phyloP scores from a whole-genome alignment of 37 sponge, comb jelly and placozoan genomes.

The Ephydatia muelleri region DNA sequence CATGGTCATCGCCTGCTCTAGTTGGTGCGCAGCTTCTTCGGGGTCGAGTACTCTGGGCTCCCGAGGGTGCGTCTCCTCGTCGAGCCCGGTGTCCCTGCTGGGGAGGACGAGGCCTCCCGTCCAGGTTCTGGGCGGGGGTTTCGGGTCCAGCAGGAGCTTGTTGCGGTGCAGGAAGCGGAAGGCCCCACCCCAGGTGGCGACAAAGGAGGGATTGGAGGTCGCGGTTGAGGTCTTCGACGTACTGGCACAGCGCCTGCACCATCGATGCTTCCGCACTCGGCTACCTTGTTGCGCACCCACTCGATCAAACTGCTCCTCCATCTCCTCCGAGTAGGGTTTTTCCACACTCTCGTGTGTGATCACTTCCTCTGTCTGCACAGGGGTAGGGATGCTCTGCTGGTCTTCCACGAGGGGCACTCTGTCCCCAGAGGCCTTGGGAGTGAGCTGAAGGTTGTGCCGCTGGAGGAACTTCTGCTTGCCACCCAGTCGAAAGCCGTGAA shows the following conservation, averaged over 20 bases:
- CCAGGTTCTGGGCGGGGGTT: slow-evolving; percentile 32
- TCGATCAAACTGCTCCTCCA: slow-evolving; percentile 40
- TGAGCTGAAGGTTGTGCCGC: slow-evolving; percentile 60
- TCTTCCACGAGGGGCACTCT: slow-evolving; percentile 23
- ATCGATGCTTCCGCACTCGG: slow-evolving; percentile 35
- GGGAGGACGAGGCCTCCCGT: slow-evolving; percentile 7
- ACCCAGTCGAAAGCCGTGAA: slow-evolving; percentile 75
- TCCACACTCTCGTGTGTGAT: slow-evolving; percentile 36
- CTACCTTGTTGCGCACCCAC: slow-evolving; percentile 59
- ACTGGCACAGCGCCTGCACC: slow-evolving; percentile 41
- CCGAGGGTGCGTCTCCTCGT: not conserved
- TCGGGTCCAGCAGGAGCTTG: slow-evolving; percentile 67
- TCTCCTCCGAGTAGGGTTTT: slow-evolving; percentile 30
- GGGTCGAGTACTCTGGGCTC: slow-evolving; percentile 10
- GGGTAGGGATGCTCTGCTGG: slow-evolving; percentile 35
- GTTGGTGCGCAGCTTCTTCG: slow-evolving; percentile 35
- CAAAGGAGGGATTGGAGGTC: slow-evolving; percentile 40
- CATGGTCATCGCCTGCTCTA: slow-evolving; percentile 11
- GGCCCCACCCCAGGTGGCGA: slow-evolving; percentile 71
- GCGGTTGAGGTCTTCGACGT: slow-evolving; percentile 44
- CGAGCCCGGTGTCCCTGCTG: not conserved
- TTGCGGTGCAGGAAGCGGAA: slow-evolving; percentile 66
- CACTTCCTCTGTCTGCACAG: slow-evolving; percentile 69
- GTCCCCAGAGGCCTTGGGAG: slow-evolving; percentile 8
- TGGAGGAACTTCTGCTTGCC: slow-evolving; percentile 76